phyloP scores from a whole-genome alignment of 2,113 vertebrate species.

The Ranitomeya variabilis region DNA sequence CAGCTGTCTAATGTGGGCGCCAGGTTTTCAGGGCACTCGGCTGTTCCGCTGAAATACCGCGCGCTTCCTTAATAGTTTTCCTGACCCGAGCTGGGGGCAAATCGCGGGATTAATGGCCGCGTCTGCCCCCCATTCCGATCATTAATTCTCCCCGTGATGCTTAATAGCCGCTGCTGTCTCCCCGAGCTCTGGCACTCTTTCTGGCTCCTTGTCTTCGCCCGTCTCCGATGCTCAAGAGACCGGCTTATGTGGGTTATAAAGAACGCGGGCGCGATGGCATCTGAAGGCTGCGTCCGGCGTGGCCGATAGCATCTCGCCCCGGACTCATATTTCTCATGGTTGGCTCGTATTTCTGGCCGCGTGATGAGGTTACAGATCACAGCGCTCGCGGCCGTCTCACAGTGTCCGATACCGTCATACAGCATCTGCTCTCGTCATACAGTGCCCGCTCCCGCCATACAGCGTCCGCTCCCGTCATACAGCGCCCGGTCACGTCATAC shows the following conservation, averaged over 20 bases:
- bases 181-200: neutral
- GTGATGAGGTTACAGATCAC: slow-evolving; percentile 49
- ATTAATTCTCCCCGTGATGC: slow-evolving; percentile 51
- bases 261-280: slow-evolving; percentile 42
- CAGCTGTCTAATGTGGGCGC: neutral
- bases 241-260: slow-evolving; percentile 56
- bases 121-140: slow-evolving; percentile 25
- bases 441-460: no score
- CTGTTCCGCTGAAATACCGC: neutral
- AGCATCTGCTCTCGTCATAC: no score
- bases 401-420: no score
- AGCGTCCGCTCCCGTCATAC: no score
- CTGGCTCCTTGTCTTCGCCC: slow-evolving; percentile 13
- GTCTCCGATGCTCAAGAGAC: slow-evolving; percentile 45
- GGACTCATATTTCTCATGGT: slow-evolving; percentile 42
- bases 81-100: slow-evolving; percentile 47
- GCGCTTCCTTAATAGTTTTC: slow-evolving; percentile 46
- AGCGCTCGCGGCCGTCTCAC: neutral
- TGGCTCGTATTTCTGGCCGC: slow-evolving; percentile 35
- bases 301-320: slow-evolving; percentile 53
- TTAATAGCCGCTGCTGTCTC: slow-evolving; percentile 53
- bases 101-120: slow-evolving; percentile 50
- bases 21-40: neutral
- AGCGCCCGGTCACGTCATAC: no score
- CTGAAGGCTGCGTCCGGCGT: slow-evolving; percentile 51